Evolutionary conservation across 2,113 vertebrate genomes (phyloP), one percentile per base, ranked within the genome.

Genomic region (Carassius gibelio): DNA sequence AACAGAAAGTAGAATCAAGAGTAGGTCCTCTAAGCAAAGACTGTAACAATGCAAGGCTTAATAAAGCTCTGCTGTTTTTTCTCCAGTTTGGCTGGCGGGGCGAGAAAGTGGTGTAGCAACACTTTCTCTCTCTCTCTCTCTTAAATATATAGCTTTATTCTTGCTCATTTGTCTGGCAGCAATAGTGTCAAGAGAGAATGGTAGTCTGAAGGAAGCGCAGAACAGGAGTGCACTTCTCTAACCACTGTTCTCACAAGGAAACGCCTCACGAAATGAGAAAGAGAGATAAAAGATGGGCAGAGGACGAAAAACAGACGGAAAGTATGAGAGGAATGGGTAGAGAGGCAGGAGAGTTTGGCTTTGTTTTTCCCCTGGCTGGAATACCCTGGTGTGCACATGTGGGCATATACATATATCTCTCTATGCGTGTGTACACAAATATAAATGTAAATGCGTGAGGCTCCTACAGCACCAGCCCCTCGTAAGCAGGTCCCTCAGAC

Each of bases 401-500:
- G 66, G 88, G 72, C 62, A 23, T 72, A 80, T 84, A 84, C 86
- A 82, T 78, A 62, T 84, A 79, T 83, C 82, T 83, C 87, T 84
- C 52, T 83, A 45, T 81, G 48, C 55, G 81, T 75, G 88, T 82
- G 42, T 86, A 75, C 80, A 85, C 87, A 88, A 84, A 90, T 84
- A 89, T 75, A 85, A 48, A 90, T 83, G 87, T 79, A 79, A 82
- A 82, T 86, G 83, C 72, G 84, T 72, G 87, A 84, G 68, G 90
- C 74, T 38, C 77, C 92, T 93, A 95, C 88, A 95, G 93, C 75
- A 95, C 94, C 89, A 99, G 95, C 90, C 98, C 98, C 93, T 99
- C 97, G 48, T 99, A 99, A 87, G 96, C 96, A 8, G 97, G 96
- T 55, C 97, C 97, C 91, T 99, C 97, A 0, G 97, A 95, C 87